Conservation (phyloP, 2,113 vertebrate species). For the Nasalis larvatus region DNA sequence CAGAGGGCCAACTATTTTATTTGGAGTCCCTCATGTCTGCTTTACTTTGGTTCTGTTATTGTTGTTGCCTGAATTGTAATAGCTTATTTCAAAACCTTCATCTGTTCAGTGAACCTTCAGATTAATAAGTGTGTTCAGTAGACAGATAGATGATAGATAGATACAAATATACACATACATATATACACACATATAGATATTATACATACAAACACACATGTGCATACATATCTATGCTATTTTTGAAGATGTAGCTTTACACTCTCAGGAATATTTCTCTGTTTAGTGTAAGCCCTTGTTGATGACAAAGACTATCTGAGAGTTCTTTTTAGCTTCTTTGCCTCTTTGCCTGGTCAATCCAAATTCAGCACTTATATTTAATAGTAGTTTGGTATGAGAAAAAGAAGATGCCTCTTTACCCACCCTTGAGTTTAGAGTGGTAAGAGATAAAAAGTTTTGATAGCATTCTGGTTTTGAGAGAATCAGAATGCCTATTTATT, state of each 20-base stretch:
- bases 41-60: neutral
- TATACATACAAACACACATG: neutral
- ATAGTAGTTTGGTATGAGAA: slow-evolving; percentile 48
- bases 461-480: slow-evolving; percentile 69
- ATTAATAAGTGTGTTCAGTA: neutral
- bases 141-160: neutral
- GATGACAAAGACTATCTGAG: neutral
- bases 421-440: slow-evolving; percentile 27
- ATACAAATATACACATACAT: neutral
- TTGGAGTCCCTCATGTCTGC: neutral
- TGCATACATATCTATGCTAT: neutral
- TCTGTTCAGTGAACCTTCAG: neutral
- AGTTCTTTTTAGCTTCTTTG: neutral
- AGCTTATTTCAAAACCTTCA: neutral
- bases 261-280: neutral
- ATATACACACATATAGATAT: neutral
- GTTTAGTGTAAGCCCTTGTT: neutral
- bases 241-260: neutral
- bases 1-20: neutral
- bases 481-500: slow-evolving; percentile 73
- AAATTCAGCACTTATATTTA: slow-evolving; percentile 54
- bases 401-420: slow-evolving; percentile 58
- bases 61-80: neutral
- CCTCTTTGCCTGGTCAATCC: slow-evolving; percentile 35
- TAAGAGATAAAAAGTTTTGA: slow-evolving; percentile 68